Conservation (phyloP, 2,113 vertebrate genomes). For the human (Homo sapiens) region GRCh38 chr4:122226001-122226500, state of each 20-base stretch:
- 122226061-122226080: constrained; percentile 20
- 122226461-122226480: constrained; percentile 35
- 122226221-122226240: neutral
- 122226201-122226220: neutral
- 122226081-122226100: neutral
- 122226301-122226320: constrained; percentile 10
- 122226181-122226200: neutral
- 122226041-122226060: neutral
- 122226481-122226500: neutral
- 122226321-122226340: neutral
- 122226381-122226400: neutral
- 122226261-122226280: constrained; percentile 35
- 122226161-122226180: neutral
- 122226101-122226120: neutral
- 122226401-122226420: constrained; percentile 21
- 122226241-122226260: neutral
- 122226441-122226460: constrained; percentile 21
- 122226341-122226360: neutral
- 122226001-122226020: neutral
- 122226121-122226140: neutral
- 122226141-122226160: neutral
- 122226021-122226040: neutral
- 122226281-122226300: neutral
- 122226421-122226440: constrained; percentile 3
- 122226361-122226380: neutral